Conservation (phyloP, 1,140 invertebrate genomes). For the Cyrtorhinus lividipennis region DNA sequence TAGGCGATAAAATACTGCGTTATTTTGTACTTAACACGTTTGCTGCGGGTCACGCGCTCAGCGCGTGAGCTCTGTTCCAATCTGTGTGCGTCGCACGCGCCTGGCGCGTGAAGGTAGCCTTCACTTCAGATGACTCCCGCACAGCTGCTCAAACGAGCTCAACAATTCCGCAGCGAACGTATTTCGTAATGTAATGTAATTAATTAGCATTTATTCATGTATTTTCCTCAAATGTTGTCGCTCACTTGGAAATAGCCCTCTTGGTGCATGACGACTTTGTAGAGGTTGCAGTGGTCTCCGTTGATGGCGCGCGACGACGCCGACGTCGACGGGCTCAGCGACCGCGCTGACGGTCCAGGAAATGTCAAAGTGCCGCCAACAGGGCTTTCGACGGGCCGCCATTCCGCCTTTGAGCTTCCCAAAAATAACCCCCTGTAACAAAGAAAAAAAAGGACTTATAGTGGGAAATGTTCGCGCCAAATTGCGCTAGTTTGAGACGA, state of each 20-base stretch:
- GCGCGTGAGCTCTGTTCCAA: not conserved
- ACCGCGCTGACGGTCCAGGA: conserved; percentile 11
- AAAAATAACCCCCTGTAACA: not conserved
- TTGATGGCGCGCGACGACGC: not conserved
- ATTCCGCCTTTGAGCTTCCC: conserved; percentile 17
- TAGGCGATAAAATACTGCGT: too few relatives aligned
- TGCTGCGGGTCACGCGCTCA: too few relatives aligned
- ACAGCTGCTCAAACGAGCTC: too few relatives aligned
- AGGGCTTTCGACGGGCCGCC: not conserved
- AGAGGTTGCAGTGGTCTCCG: conserved; percentile 37
- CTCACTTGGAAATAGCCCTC: conserved; percentile 46
- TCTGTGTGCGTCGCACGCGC: too few relatives aligned
- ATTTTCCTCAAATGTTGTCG: not conserved
- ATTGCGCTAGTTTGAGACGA: too few relatives aligned
- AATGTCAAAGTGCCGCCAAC: conserved; percentile 18
- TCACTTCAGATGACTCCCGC: too few relatives aligned
- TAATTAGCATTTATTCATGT: not conserved
- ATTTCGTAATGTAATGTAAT: not conserved
- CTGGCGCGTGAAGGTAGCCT: too few relatives aligned
- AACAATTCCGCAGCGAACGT: too few relatives aligned
- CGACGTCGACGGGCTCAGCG: not conserved
- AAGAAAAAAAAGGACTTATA: not conserved
- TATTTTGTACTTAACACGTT: too few relatives aligned
- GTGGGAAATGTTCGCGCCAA: too few relatives aligned
- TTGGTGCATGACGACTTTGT: conserved; percentile 49